These are phyloP conservation scores for Aulostomus chinensis DNA, from an alignment of 2,797 vertebrate genomes.

Conservation along the genomic window DNA sequence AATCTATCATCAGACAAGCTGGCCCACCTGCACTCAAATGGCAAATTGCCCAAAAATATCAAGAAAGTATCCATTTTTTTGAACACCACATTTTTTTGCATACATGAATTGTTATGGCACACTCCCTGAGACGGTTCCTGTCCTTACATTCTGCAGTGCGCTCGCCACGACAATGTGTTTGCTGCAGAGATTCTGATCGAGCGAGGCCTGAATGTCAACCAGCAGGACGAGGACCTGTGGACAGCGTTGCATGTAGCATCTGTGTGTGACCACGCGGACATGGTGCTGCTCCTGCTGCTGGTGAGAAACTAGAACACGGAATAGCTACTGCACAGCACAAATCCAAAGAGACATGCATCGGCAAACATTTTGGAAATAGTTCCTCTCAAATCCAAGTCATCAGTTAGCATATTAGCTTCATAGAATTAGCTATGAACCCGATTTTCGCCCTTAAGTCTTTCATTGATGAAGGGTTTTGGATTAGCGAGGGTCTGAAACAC, in stretches of 20 bases:
- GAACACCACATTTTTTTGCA: no score
- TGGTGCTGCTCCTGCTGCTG: slow-evolving; percentile 88
- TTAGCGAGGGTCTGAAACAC: slow-evolving; percentile 4
- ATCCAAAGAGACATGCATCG: background rate
- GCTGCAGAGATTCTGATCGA: slow-evolving; percentile 91
- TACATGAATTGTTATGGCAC: no score
- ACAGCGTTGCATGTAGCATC: slow-evolving; percentile 93
- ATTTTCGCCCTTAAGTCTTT: slow-evolving; percentile 17
- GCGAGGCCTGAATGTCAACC: slow-evolving; percentile 89
- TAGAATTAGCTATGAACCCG: slow-evolving; percentile 18
- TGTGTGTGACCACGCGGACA: slow-evolving; percentile 90
- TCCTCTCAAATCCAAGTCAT: no score
- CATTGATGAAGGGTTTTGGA: slow-evolving; percentile 24
- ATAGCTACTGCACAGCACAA: background rate
- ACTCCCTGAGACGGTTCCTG: no score
- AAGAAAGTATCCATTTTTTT: background rate
- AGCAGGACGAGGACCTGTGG: slow-evolving; percentile 95
- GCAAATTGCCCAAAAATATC: background rate
- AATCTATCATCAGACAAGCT: no score
- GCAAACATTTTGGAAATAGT: background rate
- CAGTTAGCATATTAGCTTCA: background rate
- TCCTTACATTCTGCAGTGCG: slow-evolving; percentile 80
- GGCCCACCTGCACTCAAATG: no score
- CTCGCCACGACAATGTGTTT: slow-evolving; percentile 92
- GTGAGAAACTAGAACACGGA: slow-evolving; percentile 60